Conservation (phyloP, 2,888 invertebrate species). For the Melitaea athalia region DNA sequence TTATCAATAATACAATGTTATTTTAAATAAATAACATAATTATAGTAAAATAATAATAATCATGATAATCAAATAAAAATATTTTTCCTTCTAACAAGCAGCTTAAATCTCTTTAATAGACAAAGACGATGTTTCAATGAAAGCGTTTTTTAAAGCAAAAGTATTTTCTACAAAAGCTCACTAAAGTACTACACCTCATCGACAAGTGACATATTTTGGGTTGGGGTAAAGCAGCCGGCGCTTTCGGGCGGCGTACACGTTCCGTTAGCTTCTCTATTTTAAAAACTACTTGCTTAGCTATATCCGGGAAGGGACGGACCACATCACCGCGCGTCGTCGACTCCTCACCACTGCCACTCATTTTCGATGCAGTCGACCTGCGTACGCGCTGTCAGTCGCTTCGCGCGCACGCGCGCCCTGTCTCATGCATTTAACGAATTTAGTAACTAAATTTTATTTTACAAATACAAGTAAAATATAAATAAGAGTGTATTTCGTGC, state of each 20-base stretch:
- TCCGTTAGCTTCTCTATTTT: slow-evolving; percentile 81
- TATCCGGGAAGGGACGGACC: slow-evolving; percentile 80
- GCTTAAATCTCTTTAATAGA: too few species aligned
- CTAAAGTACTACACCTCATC: slow-evolving; percentile 40
- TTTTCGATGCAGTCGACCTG: slow-evolving; percentile 79
- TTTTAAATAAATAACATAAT: too few species aligned
- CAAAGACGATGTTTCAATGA: neutral
- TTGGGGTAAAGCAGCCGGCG: slow-evolving; percentile 77
- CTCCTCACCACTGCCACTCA: slow-evolving; percentile 66
- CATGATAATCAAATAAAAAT: too few species aligned
- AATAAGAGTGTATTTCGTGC: slow-evolving; percentile 62
- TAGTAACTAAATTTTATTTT: slow-evolving; percentile 61
- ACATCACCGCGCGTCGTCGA: slow-evolving; percentile 63
- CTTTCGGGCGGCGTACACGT: slow-evolving; percentile 79
- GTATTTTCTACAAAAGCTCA: slow-evolving; percentile 17
- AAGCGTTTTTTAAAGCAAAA: slow-evolving; percentile 8
- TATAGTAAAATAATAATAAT: too few species aligned
- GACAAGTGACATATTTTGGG: slow-evolving; percentile 77
- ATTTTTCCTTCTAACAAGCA: too few species aligned
- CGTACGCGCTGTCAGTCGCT: slow-evolving; percentile 76
- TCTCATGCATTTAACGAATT: slow-evolving; percentile 66
- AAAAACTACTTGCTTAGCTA: slow-evolving; percentile 77
- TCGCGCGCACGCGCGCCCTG: slow-evolving; percentile 72
- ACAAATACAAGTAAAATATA: slow-evolving; percentile 55
- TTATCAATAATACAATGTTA: too few species aligned